Conservation (phyloP, 2,888 invertebrate species). For the Aspidapion aeneum region DNA sequence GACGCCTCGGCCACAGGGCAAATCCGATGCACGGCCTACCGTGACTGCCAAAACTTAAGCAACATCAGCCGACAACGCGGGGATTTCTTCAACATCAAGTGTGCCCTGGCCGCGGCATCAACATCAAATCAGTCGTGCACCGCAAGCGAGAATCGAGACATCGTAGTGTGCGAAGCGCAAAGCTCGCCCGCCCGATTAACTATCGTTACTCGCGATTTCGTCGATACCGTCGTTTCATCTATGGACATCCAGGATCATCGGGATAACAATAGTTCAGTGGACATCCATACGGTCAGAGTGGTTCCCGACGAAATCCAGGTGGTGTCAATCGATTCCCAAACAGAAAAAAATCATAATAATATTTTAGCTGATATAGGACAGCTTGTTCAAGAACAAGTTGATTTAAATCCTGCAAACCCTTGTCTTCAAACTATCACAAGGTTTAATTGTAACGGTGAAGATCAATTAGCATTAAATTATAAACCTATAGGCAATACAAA, state of each 20-base stretch:
- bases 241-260: not conserved
- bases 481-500: too few relatives aligned
- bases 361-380: too few relatives aligned
- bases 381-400: too few relatives aligned
- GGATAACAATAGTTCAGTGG: not conserved
- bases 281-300: not conserved
- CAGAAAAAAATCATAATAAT: not conserved
- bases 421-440: too few relatives aligned
- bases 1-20: conserved; percentile 50
- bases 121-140: conserved; percentile 8
- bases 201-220: conserved; percentile 1
- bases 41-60: conserved; percentile 9
- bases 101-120: conserved; percentile 14
- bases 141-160: conserved; percentile 7
- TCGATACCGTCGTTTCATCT: not conserved
- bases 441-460: too few relatives aligned
- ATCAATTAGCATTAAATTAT: too few relatives aligned
- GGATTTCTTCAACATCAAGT: conserved; percentile 5
- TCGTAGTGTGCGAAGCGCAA: conserved; percentile 1
- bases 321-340: not conserved
- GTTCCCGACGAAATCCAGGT: not conserved
- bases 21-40: conserved; percentile 37
- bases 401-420: too few relatives aligned
- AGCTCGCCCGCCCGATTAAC: not conserved
- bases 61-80: conserved; percentile 14